Base-by-base conservation (phyloP, 2,113 vertebrate genomes). In the Hippocampus mohnikei region DNA sequence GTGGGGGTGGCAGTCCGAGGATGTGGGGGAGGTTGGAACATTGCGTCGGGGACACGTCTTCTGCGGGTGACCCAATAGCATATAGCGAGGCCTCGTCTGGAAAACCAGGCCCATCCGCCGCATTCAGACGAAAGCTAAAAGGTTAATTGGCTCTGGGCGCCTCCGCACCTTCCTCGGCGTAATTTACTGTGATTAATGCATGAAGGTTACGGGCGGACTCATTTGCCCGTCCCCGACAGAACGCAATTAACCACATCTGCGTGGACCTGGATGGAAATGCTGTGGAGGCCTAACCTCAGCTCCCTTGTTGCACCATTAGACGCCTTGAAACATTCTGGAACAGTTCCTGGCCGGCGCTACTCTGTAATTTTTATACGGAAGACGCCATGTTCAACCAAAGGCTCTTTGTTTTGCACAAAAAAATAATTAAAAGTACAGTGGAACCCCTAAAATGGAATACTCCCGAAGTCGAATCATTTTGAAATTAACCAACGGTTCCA, bases 161-260 rank as follows among this genome's bases (percentile, higher is more conserved):
- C 85, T 85, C 6, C 84, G 85, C 6, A 84, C 85, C 85, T 85
- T 89, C 90, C 90, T 90, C 86, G 83, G 91, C 88, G 88, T 88
- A 93, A 92, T 91, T 90, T 86, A 83, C 89, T 92, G 92, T 93
- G 91, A 92, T 93, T 92, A 93, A 93, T 89, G 88, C 79, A 76
- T 70, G 64, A 75, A 90, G 90, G 90, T 91, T 90, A 88, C 89
- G 82, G 88, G 90, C 85, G 89, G 82, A 88, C 90, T 87, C 85
- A 82, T 90, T 90, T 90, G 84, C 90, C 87, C 90, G 84, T 88
- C 88, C 84, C 78, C 87, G 84, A 82, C 67, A 44, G 64, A 62
- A 75, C 77, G 77, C 88, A 90, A 90, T 92, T 91, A 91, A 88
- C 84, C 87, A 84, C 88, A 88, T 89, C 85, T 86, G 88, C 73